A percentile compares a stretch with the other conserved stretches of the same genome.
These are phyloP conservation scores for Andrena hattorfiana DNA, from an alignment of 2,888 invertebrate species.

Conservation along the genomic window DNA sequence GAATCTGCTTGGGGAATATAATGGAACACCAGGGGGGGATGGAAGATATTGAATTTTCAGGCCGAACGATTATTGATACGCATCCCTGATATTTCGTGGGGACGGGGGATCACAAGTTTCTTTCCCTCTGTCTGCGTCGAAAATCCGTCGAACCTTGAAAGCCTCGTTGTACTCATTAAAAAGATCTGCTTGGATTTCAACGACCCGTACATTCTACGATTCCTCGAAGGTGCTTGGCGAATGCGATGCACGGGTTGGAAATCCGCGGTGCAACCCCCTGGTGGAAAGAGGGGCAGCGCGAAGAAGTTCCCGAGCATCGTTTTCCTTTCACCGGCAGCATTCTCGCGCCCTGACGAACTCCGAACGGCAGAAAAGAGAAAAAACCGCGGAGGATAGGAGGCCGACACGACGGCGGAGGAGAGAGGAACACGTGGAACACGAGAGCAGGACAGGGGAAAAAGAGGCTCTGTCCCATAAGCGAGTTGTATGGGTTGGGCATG, in stretches of 20 bases:
- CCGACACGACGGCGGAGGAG: constrained; percentile 18
- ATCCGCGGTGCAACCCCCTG: background rate
- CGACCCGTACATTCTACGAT: background rate
- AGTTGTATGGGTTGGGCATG: constrained; percentile 75
- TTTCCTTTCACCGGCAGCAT: constrained; percentile 50
- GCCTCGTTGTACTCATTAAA: no score
- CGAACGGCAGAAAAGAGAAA: constrained; percentile 28
- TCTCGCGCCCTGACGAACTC: constrained; percentile 57
- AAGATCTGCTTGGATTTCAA: no score
- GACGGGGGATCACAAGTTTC: background rate
- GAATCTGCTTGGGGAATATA: background rate
- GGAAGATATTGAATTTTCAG: background rate
- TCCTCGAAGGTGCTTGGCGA: background rate
- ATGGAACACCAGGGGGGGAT: background rate
- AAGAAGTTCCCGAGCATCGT: constrained; percentile 50
- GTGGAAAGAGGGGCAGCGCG: constrained; percentile 8
- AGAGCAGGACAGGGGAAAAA: constrained; percentile 70
- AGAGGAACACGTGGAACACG: constrained; percentile 57
- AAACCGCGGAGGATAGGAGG: constrained; percentile 18
- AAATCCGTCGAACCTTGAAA: no score
- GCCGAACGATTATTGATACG: background rate
- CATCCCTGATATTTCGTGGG: background rate
- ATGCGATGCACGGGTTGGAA: background rate
- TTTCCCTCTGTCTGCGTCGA: background rate
- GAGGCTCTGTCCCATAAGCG: constrained; percentile 71